Conservation (phyloP, 64 coral and sea anemone genomes). For the Astreopora myriophthalma region DNA sequence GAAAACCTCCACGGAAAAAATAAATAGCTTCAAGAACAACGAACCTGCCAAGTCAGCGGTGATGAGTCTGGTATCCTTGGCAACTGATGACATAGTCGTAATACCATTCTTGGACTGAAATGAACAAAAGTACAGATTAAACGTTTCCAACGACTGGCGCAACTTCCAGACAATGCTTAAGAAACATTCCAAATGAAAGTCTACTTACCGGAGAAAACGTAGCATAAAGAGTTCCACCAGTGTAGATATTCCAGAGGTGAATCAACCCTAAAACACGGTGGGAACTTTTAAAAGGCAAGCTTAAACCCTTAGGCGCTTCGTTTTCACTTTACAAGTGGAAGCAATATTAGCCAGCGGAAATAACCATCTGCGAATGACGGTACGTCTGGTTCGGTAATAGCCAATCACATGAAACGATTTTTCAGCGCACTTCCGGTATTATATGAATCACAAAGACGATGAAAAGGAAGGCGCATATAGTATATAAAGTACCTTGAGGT, state of each 20-base stretch:
- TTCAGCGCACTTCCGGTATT: too few species aligned
- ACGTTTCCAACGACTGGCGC: not conserved
- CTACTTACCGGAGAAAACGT: constrained; percentile 77
- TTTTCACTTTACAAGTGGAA: too few species aligned
- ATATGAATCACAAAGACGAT: not conserved
- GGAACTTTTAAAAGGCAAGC: not conserved
- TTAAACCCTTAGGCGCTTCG: too few species aligned
- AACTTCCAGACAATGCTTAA: too few species aligned
- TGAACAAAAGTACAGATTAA: not conserved
- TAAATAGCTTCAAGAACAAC: not conserved
- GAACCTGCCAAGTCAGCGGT: constrained; percentile 91
- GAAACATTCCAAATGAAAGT: not conserved
- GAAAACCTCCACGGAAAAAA: not conserved
- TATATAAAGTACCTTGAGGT: constrained; percentile 73
- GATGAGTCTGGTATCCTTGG: constrained; percentile 73
- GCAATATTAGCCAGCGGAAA: too few species aligned
- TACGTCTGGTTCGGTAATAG: too few species aligned
- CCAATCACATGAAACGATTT: too few species aligned
- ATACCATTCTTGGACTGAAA: constrained; percentile 63
- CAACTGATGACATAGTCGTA: constrained; percentile 84
- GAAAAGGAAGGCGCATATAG: not conserved
- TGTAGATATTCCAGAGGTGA: constrained; percentile 99
- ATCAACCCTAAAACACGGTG: constrained; percentile 63
- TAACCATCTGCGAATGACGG: too few species aligned
- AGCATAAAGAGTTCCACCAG: constrained; percentile 80